Conservation (phyloP, 2,113 vertebrate genomes). For the Carettochelys insculpta region DNA sequence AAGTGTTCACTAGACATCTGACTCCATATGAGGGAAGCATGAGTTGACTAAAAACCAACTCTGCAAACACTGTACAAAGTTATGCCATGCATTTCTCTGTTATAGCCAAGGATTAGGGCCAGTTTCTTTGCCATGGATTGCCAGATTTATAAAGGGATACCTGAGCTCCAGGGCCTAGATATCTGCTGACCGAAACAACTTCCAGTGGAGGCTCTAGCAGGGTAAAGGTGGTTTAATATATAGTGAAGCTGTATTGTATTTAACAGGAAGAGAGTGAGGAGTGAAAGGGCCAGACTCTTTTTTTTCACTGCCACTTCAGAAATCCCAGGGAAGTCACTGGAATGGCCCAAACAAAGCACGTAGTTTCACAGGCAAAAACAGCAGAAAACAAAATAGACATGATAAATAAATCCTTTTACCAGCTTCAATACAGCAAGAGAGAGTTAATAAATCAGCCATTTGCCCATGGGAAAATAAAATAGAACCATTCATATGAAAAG, state of each 20-base stretch:
- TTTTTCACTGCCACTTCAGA: neutral
- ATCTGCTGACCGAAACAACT: neutral
- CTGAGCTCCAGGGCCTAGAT: neutral
- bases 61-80: neutral
- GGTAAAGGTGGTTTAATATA: neutral
- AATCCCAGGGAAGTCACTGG: neutral
- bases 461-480: conserved; percentile 3
- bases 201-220: neutral
- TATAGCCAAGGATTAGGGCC: neutral
- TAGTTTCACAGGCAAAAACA: neutral
- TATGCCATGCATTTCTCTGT: neutral
- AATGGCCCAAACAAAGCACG: neutral
- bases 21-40: neutral
- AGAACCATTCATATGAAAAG: neutral
- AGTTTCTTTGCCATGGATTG: neutral
- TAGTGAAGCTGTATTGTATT: neutral
- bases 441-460: neutral
- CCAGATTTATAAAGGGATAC: neutral
- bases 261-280: neutral
- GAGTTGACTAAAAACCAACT: neutral
- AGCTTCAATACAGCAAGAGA: neutral
- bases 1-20: neutral
- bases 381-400: neutral
- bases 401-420: neutral
- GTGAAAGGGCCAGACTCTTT: neutral